Evolutionary conservation across 2,797 vertebrate genomes (phyloP), one percentile per base, ranked within the genome.

Genomic region (Lepus townsendii): DNA sequence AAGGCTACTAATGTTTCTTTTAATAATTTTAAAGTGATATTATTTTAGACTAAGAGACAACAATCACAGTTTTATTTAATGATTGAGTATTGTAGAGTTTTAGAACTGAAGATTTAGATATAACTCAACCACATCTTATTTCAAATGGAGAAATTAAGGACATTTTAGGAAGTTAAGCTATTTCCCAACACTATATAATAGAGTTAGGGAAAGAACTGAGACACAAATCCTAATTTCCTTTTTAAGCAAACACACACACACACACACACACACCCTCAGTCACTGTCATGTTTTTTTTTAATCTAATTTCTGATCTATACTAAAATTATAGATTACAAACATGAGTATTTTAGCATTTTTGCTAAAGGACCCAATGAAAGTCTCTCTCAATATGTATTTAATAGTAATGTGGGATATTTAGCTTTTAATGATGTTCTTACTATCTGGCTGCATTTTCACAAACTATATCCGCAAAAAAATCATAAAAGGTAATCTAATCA

Each of bases 21-120:
- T 65, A 83, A 73, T 79, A 87, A 35, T 32, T 80, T 68, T 73
- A 62, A 72, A 88, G 32, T 19, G 27, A n/a, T n/a, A 57, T 73
- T 77, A 66, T 83, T 85, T 93, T 82, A 89, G 50, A 68, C 20
- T 19, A 52, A 84, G 80, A 57, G 47, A 52, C 38, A 89, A 96
- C 68, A 93, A 87, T 20, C 13, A 24, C 19, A 71, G 71, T 20
- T 77, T 90, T 85, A 54, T 57, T 73, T 50, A 68, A 7, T 73
- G 78, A 93, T 20, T 78, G 83, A n/a, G 42, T 83, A 52, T 52
- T 84, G 47, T 68, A 9, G n/a, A 73, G 42, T 13, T 26, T 38
- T 62, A 83, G 22, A 71, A 19, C 10, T 76, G 54, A 86, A 8
- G 14, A 65, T 60, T 80, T 86, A 75, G 60, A 91, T 62, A 72